Base-by-base conservation (phyloP, 2,888 invertebrate species). In the Latrodectus hesperus region DNA sequence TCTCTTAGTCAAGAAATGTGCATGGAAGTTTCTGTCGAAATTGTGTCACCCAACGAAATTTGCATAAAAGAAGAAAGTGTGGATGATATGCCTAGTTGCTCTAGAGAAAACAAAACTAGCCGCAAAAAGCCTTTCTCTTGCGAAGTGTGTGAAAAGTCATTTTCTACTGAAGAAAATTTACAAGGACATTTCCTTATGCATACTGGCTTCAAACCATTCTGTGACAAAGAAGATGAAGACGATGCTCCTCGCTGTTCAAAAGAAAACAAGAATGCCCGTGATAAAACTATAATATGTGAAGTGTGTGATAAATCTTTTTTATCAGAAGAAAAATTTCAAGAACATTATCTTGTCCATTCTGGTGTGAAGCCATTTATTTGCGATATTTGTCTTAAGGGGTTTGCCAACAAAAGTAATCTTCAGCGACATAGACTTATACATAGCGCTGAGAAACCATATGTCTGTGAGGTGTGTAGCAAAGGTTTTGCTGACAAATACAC, bases 401-500 rank as follows among this genome's bases (percentile, higher is more conserved):
- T 87, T 71, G 64, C 86, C 16, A 87, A 87, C 53, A 87, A 87
- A 60, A 87, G 86, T 26, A 87, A 87, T 60, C 76, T 87, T 55
- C 86, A 87, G 55, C 26, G 86, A 8, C 86, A 87, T 12, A 87
- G 72, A 51, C 52, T 87, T 9, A 82, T 70, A 17, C 86, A 87
- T 49, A 87, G 86, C 65, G 60, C 60, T 49, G 86, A 87, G 49
- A 87, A 87, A 52, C 86, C 86, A 12, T 87, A 17, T 67, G 55
- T 53, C 0, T 87, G 86, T 73, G 86, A 87, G 22, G 67, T 73
- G 14, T 87, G 86, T 67, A 67, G 26, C 12, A 87, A 87, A 72
- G 80, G 76, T 9, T 87, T 87, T n/a, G 86, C 86, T 26, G 86
- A 87, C 38, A 87, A 87, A 26, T 82, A 87, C 55, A 87, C 86